phyloP scores from a whole-genome alignment of 1,140 invertebrate species.

The Pseudobourletiella spinata region DNA sequence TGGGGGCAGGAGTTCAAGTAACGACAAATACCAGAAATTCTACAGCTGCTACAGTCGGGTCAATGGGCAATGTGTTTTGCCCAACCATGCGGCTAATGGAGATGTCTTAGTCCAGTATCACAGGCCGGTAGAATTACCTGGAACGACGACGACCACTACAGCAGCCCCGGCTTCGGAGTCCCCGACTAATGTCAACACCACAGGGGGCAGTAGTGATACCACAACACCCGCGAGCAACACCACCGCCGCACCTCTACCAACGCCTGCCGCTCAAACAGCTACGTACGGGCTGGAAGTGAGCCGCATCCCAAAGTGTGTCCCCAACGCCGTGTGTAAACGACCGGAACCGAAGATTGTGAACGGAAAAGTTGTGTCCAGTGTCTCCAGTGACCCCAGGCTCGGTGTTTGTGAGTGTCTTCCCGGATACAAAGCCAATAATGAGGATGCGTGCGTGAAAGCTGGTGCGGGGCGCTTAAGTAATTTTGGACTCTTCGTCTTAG shows the following conservation, averaged over 20 bases:
- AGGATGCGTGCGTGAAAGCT: background rate
- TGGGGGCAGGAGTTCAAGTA: background rate
- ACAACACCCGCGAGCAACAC: background rate
- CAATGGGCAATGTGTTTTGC: background rate
- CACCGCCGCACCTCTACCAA: background rate
- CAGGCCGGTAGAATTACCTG: too few relatives aligned
- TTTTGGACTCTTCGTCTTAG: too few relatives aligned
- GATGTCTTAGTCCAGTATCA: too few relatives aligned
- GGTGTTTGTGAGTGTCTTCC: background rate
- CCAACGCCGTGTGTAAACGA: background rate
- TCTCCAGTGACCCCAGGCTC: background rate
- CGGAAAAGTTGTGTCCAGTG: background rate
- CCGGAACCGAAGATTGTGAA: background rate
- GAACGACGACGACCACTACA: slow-evolving; percentile 1
- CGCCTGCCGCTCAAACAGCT: background rate
- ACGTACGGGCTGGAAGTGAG: background rate
- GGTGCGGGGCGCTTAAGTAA: too few relatives aligned
- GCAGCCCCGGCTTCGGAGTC: background rate
- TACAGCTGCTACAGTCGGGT: background rate
- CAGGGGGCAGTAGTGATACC: background rate
- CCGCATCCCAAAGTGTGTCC: background rate
- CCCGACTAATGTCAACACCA: background rate
- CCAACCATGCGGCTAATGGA: too few relatives aligned
- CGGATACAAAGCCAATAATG: background rate
- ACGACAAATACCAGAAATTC: background rate